Base-by-base conservation (phyloP, 1,140 invertebrate species). In the Archivesica marissinica region DNA sequence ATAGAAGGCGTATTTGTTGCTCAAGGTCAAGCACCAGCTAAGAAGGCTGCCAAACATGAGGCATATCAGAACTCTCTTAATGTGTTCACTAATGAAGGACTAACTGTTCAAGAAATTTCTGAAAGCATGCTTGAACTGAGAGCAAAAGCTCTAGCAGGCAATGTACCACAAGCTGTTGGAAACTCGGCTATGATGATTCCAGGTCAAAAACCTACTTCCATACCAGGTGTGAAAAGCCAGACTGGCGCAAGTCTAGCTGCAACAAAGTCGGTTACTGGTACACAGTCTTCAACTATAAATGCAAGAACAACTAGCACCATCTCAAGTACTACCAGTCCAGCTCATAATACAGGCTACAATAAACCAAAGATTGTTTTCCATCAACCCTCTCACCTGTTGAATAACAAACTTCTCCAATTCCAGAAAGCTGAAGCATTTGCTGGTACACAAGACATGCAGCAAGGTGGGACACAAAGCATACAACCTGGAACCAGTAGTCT, bases 31-130 rank as follows among this genome's bases (percentile, higher is more conserved):
- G 88, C 74, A 6, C 35, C 77, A 15, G 87, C 78, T 23, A 91
- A 91, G 44, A 92, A 90, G 74, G 56, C 75, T 9, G 88, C 92
- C 23, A 93, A 91, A 70, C 85, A 87, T 30, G 85, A 89, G 13
- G 91, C 92, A 15, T 92, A 86, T 84, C 66, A 88, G 23, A 88
- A 88, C 61, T 90, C 89, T 47, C 35, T 91, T 25, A 56, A 90
- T 35, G 56, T 87, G 17, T 79, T 92, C 20, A 56, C 56, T 2
- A 89, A 86, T 64, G 85, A 87, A 23, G 75, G 79, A 44, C 59
- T 90, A 3, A 86, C 86, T n/a, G 80, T 92, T 47, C 61, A 81
- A 15, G 56, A 83, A 30, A 47, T 77, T 39, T 78, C 89, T 41
- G 59, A 66, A 47, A 72, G 72, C 13, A 76, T 79, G 23, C 59